These are phyloP conservation scores for Poicephalus gulielmi DNA, from an alignment of 2,113 vertebrate species.

Conservation along the genomic window DNA sequence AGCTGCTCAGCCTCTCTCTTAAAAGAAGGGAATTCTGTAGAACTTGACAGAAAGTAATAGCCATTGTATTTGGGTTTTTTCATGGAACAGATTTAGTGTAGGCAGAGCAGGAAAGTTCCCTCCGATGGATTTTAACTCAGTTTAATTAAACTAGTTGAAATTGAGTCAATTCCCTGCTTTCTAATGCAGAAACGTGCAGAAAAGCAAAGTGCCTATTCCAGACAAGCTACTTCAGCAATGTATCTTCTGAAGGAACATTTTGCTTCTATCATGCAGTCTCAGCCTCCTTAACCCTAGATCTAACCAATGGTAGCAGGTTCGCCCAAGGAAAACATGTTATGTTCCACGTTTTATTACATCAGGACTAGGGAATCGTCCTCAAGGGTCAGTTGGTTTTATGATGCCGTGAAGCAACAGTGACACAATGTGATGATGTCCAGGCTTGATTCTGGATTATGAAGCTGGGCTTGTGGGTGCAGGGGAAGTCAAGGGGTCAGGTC, in stretches of 20 bases:
- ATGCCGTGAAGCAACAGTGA: accelerated
- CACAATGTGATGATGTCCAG: not conserved
- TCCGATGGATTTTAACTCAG: slow-evolving; percentile 11
- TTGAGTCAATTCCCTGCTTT: not conserved
- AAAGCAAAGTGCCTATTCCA: not conserved
- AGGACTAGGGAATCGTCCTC: accelerated
- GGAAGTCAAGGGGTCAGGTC: not conserved
- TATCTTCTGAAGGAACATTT: not conserved
- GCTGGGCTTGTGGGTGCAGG: not conserved
- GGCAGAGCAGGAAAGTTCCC: slow-evolving; percentile 5
- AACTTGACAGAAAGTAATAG: slow-evolving; percentile 40
- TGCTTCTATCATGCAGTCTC: not conserved
- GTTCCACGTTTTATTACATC: not conserved
- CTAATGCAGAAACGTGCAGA: not conserved
- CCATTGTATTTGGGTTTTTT: not conserved
- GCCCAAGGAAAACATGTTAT: accelerated
- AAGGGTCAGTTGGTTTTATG: not conserved
- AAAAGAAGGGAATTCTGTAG: not conserved
- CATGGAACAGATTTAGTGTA: slow-evolving; percentile 21
- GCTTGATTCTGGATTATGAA: not conserved
- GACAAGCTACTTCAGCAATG: not conserved
- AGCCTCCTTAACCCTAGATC: not conserved
- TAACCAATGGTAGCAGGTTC: accelerated
- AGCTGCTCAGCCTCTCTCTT: not conserved
- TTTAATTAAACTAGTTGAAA: slow-evolving; percentile 55